These are phyloP conservation scores for Gymnarchus niloticus DNA, from an alignment of 2,113 vertebrate species.

Conservation along the genomic window DNA sequence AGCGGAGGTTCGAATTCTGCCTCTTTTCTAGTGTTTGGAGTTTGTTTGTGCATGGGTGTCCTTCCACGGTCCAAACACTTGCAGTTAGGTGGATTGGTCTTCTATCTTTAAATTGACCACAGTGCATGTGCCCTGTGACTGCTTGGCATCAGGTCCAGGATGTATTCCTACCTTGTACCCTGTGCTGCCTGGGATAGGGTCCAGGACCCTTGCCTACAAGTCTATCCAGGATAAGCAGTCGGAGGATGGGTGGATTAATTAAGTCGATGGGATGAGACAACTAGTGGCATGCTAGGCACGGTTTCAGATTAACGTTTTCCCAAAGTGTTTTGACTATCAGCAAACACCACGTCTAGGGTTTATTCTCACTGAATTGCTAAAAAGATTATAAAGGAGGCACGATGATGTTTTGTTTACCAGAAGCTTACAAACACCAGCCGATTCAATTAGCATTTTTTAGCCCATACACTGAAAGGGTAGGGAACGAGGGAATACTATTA, in stretches of 20 bases:
- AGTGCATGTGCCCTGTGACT: neutral
- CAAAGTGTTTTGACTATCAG: neutral
- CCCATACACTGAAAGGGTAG: neutral
- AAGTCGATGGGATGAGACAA: too few relatives aligned
- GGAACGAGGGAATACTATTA: neutral
- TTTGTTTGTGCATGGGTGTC: neutral
- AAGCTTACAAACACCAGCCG: neutral
- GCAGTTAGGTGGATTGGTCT: neutral
- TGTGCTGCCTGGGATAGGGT: neutral
- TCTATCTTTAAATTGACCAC: neutral
- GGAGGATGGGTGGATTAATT: neutral
- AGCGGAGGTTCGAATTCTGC: neutral
- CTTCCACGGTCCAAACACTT: neutral
- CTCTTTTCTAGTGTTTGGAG: neutral
- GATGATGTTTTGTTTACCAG: neutral
- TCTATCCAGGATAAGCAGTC: neutral
- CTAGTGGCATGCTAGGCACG: neutral
- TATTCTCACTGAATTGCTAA: neutral
- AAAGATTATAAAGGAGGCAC: neutral
- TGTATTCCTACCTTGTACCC: neutral
- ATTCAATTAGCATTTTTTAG: conserved; percentile 13
- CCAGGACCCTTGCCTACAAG: neutral
- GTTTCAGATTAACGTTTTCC: neutral
- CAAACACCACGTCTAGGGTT: neutral
- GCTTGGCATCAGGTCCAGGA: neutral